A percentile compares a stretch with the other conserved stretches of the same genome.
These are phyloP conservation scores for Eptesicus fuscus DNA, from an alignment of 2,113 vertebrate genomes.

Conservation along the genomic window DNA sequence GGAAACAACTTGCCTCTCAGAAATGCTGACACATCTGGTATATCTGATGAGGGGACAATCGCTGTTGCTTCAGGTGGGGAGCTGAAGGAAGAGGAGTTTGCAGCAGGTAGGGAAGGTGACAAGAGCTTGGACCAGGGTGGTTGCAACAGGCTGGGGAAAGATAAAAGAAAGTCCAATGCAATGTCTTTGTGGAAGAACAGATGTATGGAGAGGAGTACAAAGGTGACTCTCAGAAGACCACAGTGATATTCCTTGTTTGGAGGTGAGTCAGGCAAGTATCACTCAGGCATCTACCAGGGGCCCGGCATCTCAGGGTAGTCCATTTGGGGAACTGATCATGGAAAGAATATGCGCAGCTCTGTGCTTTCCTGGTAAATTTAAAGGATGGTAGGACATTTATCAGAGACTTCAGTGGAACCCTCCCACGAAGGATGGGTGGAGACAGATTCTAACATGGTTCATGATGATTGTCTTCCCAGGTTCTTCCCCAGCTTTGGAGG, in stretches of 20 bases:
- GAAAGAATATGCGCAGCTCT: background rate
- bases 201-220: background rate
- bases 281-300: background rate
- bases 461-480: background rate
- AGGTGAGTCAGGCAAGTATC: background rate
- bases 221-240: background rate
- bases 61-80: background rate
- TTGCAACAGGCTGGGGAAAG: background rate
- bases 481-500: background rate
- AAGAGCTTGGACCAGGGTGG: background rate
- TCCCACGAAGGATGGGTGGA: background rate
- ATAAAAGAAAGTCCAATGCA: background rate
- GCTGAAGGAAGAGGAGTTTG: background rate
- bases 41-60: background rate
- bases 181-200: background rate
- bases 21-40: background rate
- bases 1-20: background rate
- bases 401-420: background rate
- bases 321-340: no score
- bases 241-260: background rate
- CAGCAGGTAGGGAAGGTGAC: background rate
- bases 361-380: background rate
- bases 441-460: background rate
- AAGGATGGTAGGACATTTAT: background rate
- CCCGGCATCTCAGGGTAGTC: background rate